These are phyloP conservation scores for Dolichopus griseipennis DNA, from an alignment of 2,888 invertebrate genomes.

Conservation along the genomic window DNA sequence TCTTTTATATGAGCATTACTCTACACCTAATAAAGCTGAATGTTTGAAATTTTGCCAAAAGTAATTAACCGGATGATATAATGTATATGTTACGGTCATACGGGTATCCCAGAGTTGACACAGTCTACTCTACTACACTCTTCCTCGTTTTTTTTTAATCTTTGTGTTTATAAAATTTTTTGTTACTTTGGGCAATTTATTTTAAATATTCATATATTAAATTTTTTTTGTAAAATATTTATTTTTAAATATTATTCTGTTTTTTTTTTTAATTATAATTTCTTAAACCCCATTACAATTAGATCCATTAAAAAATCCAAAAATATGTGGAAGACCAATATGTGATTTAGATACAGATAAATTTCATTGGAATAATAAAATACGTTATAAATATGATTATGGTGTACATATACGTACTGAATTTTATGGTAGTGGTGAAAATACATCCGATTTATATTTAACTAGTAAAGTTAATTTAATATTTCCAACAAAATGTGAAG, in stretches of 20 bases:
- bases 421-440: slow-evolving; percentile 61
- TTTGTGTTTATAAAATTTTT: no score
- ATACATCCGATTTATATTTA: slow-evolving; percentile 59
- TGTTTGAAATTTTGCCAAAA: no score
- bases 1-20: no score
- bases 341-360: slow-evolving; percentile 45
- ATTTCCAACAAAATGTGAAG: slow-evolving; percentile 66
- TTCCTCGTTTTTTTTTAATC: no score
- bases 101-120: no score
- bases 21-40: no score
- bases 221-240: background rate
- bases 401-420: slow-evolving; percentile 61
- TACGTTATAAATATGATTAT: slow-evolving; percentile 60
- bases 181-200: no score
- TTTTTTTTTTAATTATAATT: slow-evolving; percentile 20
- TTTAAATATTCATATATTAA: no score
- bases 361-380: slow-evolving; percentile 32
- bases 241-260: background rate
- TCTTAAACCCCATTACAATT: no score
- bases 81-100: no score
- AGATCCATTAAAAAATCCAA: slow-evolving; percentile 66
- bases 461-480: slow-evolving; percentile 51
- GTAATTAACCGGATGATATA: no score
- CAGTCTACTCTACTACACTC: no score
- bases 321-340: slow-evolving; percentile 60